These are phyloP conservation scores for Girardinichthys multiradiatus DNA, from an alignment of 2,113 vertebrate species.

Conservation along the genomic window DNA sequence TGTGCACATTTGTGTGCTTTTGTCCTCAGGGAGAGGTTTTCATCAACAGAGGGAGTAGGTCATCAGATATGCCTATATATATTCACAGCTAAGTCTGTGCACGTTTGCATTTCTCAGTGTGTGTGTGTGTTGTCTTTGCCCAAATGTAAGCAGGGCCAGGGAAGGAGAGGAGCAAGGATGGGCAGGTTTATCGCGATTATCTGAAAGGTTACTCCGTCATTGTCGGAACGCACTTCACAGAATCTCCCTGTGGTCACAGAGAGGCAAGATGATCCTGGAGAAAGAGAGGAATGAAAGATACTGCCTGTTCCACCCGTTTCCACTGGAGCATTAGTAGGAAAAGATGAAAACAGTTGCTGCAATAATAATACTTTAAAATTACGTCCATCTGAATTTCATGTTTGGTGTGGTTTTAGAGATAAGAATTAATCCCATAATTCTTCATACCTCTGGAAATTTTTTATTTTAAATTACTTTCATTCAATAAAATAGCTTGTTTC, in stretches of 20 bases:
- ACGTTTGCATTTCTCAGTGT: slow-evolving; percentile 5
- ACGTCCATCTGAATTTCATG: not conserved
- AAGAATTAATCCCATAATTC: not conserved
- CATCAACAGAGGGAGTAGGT: slow-evolving; percentile 63
- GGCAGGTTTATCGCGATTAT: slow-evolving; percentile 68
- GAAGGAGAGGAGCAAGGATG: slow-evolving; percentile 30
- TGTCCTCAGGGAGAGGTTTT: slow-evolving; percentile 74
- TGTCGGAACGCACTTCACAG: slow-evolving; percentile 58
- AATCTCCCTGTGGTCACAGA: slow-evolving; percentile 46
- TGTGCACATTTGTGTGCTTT: slow-evolving; percentile 68
- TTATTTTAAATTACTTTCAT: too few relatives aligned
- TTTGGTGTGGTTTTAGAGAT: not conserved
- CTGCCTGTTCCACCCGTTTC: slow-evolving; percentile 9
- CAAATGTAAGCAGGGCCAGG: not conserved
- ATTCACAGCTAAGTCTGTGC: slow-evolving; percentile 21
- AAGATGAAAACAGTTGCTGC: not conserved
- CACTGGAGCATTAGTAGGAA: not conserved
- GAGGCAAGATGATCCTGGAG: slow-evolving; percentile 51
- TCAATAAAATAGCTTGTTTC: too few relatives aligned
- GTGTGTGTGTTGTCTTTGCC: not conserved
- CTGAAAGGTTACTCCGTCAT: slow-evolving; percentile 79
- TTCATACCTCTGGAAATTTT: not conserved
- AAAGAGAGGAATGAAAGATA: slow-evolving; percentile 20
- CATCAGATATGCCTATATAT: slow-evolving; percentile 72
- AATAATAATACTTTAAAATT: not conserved